phyloP scores from a whole-genome alignment of 2,888 invertebrate species.

The Gortyna flavago region DNA sequence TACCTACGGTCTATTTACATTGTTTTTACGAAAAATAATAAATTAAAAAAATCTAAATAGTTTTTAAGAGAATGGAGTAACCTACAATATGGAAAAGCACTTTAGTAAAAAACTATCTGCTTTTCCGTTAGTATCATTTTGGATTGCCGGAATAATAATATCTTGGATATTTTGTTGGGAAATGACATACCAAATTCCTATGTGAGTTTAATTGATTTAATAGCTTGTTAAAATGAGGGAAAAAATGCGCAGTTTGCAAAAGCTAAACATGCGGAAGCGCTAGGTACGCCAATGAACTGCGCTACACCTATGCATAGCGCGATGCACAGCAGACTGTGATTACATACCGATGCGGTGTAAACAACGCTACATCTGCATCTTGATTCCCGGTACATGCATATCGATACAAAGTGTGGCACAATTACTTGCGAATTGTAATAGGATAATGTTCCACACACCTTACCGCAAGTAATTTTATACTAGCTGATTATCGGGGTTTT shows the following conservation, averaged over 20 bases:
- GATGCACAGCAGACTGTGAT: slow-evolving; percentile 15
- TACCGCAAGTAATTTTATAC: no score
- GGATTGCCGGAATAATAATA: background rate
- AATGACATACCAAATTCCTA: background rate
- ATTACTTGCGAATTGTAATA: background rate
- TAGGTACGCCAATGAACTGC: background rate
- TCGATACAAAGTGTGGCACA: background rate
- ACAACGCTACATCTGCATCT: slow-evolving; percentile 18
- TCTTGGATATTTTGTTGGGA: background rate
- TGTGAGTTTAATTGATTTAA: background rate
- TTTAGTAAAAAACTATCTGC: background rate
- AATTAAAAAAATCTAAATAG: background rate
- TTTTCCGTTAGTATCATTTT: background rate
- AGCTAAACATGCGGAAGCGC: slow-evolving; percentile 17
- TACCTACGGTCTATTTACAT: background rate
- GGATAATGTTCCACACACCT: no score
- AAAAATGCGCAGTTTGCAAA: background rate
- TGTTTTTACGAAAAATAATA: background rate
- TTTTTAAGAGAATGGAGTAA: background rate
- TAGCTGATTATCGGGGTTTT: no score
- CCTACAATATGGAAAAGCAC: background rate
- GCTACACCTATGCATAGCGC: background rate
- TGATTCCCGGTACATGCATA: background rate
- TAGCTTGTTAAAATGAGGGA: background rate
- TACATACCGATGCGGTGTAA: slow-evolving; percentile 32